These are phyloP conservation scores for Formica exsecta DNA, from an alignment of 1,140 invertebrate genomes.

Conservation along the genomic window DNA sequence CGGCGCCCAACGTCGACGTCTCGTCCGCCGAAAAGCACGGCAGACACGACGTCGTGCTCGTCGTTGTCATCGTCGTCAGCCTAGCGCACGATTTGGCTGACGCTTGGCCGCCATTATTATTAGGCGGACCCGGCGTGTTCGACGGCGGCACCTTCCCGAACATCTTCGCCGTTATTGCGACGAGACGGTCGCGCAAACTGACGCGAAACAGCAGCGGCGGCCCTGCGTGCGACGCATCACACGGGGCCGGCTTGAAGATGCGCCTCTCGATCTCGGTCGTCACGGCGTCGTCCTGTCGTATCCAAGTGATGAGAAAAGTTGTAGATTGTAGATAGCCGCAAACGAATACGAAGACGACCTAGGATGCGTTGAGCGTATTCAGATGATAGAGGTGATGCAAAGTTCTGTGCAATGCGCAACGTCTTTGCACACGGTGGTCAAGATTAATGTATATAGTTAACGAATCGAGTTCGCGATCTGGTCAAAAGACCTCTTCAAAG, in stretches of 20 bases:
- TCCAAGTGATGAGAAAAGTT: background rate
- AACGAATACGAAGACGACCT: background rate
- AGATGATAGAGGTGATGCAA: background rate
- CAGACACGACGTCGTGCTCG: conserved; percentile 71
- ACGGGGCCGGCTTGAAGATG: conserved; percentile 23
- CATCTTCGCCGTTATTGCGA: conserved; percentile 79
- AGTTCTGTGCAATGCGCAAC: background rate
- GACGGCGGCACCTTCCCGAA: conserved; percentile 83
- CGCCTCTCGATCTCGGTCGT: conserved; percentile 28
- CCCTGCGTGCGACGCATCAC: conserved; percentile 65
- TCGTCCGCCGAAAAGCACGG: conserved; percentile 79
- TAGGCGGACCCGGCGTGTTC: conserved; percentile 78
- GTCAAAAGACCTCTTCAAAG: background rate
- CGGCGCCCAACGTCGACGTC: conserved; percentile 41
- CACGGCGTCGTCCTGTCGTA: conserved; percentile 39
- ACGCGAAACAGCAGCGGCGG: conserved; percentile 34
- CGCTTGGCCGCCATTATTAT: conserved; percentile 36
- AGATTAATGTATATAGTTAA: conserved; percentile 15
- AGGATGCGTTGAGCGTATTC: conserved; percentile 8
- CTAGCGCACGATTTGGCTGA: conserved; percentile 46
- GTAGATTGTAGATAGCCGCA: background rate
- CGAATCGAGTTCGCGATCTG: background rate
- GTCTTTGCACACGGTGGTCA: background rate
- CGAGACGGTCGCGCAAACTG: conserved; percentile 32
- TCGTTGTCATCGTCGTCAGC: conserved; percentile 21